Evolutionary conservation across 2,797 vertebrate species (phyloP).

Genomic region (Mareca penelope): DNA sequence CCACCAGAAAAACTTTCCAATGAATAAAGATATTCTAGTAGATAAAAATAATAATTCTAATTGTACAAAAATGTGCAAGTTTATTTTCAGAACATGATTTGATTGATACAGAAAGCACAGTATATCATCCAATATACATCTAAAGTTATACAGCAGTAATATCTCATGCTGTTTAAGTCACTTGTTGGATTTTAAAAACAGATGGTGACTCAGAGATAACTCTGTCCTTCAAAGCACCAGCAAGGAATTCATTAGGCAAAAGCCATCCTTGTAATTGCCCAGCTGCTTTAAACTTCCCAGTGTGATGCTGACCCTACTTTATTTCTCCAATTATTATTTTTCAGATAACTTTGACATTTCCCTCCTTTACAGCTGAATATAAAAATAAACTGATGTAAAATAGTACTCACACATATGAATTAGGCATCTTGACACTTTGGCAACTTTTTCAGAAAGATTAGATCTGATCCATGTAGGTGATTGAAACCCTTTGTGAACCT

Average conservation of each 20-base stretch:
- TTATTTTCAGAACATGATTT: background rate
- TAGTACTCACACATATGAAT: background rate
- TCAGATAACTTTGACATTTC: background rate
- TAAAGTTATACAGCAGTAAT: background rate
- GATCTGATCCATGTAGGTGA: background rate
- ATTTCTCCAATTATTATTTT: slow-evolving; percentile 4
- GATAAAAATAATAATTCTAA: background rate
- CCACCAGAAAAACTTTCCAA: background rate
- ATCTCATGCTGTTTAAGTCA: background rate
- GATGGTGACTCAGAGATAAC: background rate
- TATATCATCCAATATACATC: background rate
- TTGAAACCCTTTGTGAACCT: background rate
- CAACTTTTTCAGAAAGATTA: slow-evolving; percentile 14
- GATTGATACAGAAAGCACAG: background rate
- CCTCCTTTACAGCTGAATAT: background rate
- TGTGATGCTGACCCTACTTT: background rate
- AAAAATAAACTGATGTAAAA: background rate
- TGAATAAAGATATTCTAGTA: background rate
- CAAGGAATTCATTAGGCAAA: background rate
- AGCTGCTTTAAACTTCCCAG: background rate
- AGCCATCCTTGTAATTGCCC: background rate
- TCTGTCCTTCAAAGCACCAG: background rate
- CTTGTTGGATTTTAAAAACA: background rate
- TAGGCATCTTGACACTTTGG: background rate
- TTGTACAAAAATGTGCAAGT: background rate